Conservation (phyloP, 1,140 invertebrate genomes). For the Trichogramma pretiosum region DNA sequence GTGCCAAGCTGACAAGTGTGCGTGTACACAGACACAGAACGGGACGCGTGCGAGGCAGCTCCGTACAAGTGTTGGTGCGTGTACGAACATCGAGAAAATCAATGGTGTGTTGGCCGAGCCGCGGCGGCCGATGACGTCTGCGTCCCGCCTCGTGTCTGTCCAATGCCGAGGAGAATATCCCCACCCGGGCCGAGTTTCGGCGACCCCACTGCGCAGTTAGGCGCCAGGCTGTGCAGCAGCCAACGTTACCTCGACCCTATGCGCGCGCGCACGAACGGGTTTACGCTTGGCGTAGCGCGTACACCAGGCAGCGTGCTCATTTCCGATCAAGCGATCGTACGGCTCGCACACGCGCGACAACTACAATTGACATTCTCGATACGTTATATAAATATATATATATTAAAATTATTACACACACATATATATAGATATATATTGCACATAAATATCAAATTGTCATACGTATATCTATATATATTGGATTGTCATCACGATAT, state of each 20-base stretch:
- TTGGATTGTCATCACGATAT: too few species aligned
- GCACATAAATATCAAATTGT: too few species aligned
- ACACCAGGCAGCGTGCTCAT: slow-evolving; percentile 13
- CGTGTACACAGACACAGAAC: too few species aligned
- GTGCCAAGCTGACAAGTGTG: too few species aligned
- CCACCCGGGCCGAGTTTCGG: not conserved
- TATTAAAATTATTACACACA: too few species aligned
- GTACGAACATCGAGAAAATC: slow-evolving; percentile 45
- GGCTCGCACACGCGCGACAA: slow-evolving; percentile 11
- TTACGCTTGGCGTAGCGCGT: not conserved
- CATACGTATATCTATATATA: too few species aligned
- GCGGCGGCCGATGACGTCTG: slow-evolving; percentile 32
- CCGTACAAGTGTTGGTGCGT: too few species aligned
- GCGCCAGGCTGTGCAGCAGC: slow-evolving; percentile 20
- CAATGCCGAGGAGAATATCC: slow-evolving; percentile 27
- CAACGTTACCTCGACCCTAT: slow-evolving; percentile 7
- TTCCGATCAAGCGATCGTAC: slow-evolving; percentile 16
- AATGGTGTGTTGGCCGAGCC: slow-evolving; percentile 31
- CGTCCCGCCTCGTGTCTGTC: slow-evolving; percentile 35
- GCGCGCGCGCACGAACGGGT: slow-evolving; percentile 8
- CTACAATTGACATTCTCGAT: not conserved
- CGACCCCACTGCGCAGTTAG: slow-evolving; percentile 13
- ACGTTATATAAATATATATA: too few species aligned
- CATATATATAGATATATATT: too few species aligned
- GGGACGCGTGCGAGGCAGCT: too few species aligned